phyloP scores from a whole-genome alignment of 2,888 invertebrate genomes.

The Ypsolopha scabrella region DNA sequence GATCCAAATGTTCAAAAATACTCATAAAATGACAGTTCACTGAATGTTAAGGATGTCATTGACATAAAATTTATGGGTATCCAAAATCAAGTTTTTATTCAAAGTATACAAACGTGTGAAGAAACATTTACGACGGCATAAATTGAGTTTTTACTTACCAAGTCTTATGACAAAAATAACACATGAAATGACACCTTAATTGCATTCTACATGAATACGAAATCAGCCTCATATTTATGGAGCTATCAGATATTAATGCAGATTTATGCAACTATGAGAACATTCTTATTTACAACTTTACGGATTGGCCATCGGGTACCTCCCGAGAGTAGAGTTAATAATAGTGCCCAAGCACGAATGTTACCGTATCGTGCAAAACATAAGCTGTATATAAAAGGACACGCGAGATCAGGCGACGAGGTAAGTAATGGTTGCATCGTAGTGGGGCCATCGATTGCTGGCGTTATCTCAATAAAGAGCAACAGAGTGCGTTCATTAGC shows the following conservation, averaged over 20 bases:
- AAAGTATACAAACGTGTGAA: no score
- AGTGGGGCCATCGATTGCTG: constrained; percentile 35
- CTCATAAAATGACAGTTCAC: no score
- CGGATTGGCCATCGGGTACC: constrained; percentile 41
- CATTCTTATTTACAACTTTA: constrained; percentile 35
- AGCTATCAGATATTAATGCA: constrained; percentile 19
- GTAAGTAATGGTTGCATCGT: constrained; percentile 55
- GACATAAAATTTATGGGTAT: no score
- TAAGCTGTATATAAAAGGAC: constrained; percentile 38
- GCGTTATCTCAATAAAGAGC: constrained; percentile 69
- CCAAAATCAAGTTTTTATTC: no score
- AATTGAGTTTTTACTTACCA: no score
- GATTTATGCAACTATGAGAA: constrained; percentile 20
- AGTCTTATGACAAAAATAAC: no score
- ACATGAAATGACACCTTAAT: constrained; percentile 12
- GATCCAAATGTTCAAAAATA: no score
- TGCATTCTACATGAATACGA: constrained; percentile 24
- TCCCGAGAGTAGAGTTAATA: constrained; percentile 38
- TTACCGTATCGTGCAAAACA: constrained; percentile 32
- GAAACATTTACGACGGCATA: no score
- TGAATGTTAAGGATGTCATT: no score
- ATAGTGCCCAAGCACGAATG: constrained; percentile 51
- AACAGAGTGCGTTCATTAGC: constrained; percentile 68
- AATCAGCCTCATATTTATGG: constrained; percentile 20
- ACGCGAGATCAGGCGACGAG: constrained; percentile 52